Base-by-base conservation (phyloP, 37 sponge, comb jelly and placozoan species). In the Amphimedon queenslandica region DNA sequence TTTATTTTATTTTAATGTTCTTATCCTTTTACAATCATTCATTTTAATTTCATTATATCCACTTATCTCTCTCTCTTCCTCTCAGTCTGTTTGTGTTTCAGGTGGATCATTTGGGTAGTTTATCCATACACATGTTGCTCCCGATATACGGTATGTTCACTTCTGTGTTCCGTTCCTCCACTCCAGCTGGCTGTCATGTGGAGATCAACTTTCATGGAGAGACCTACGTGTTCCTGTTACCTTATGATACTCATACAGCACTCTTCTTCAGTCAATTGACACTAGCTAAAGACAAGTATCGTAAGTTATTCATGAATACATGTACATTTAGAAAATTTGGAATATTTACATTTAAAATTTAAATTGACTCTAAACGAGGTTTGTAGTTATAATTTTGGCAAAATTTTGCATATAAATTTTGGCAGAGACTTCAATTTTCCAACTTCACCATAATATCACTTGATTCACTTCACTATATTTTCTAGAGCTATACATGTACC, bases 241-340 rank as follows among this genome's bases (percentile, higher is more conserved):
- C 73, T 27, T 37, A 43, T 38, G 68, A 72, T 57, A 24, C 68
- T 2, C 40, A 28, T 24, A 73, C 74, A 25, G 74, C 74, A 28
- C 43, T 81, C 58, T 73, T 81, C 43, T 53, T 81, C 67, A 58
- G 60, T 28, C 74, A 73, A 42, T 39, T 81, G 24, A 81, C 65
- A 64, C 73, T 51, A 32, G 74, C 82, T 18, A 57, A 66, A 23
- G 57, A 81, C 32, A 55, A 53, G 23, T 72, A 63, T 35, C 20
- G 80, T 80, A 30, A 75, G 76, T 63, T 5, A 11, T 13, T 42
- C n/a, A n/a, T n/a, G n/a, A n/a, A n/a, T n/a, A n/a, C n/a, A n/a
- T n/a, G n/a, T n/a, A n/a, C n/a, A n/a, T n/a, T n/a, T n/a, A n/a
- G n/a, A n/a, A n/a, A n/a, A n/a, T n/a, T n/a, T n/a, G n/a, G n/a